Base-by-base conservation (phyloP, 2,888 invertebrate species). In the Monoplex corrugatus region DNA sequence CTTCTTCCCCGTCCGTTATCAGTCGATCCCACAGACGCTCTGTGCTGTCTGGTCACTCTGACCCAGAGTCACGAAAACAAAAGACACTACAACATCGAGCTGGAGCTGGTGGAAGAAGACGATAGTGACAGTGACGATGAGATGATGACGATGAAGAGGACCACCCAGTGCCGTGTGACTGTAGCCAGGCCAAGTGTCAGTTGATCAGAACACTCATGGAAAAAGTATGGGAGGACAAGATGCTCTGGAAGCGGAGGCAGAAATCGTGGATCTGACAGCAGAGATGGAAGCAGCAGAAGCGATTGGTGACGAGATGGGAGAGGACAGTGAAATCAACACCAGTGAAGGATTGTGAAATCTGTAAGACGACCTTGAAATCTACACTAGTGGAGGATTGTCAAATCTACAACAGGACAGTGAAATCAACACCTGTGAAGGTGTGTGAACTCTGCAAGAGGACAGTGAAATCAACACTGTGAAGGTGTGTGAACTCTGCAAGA, bases 1-100 rank as follows among this genome's bases (percentile, higher is more conserved):
- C 98, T 98, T 94, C 96, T 99, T 28, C 97, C 97, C 91, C 97
- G 98, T 92, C 97, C 98, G 57, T 97, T 98, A 84, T 95, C 97
- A 85, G 97, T 98, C 0, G 97, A 97, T 91, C 96, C 97, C 96
- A 98, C 98, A n/a, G 94, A 95, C 45, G 89, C 72, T 19, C 89
- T 95, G 32, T 89, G 89, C 63, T 94, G 94, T 90, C 91, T 89
- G 43, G 85, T 95, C 23, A 92, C 91, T 6, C 91, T 95, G 35
- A 89, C 89, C 1, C 94, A 95, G 85, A 94, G 94, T 89, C 72
- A 85, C 23, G 44, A 13, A 0, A 94, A 94, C 89, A 93, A 93
- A 75, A 89, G 95, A 28, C 93, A 93, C 45, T 95, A 95, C 88
- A 94, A 94, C 83, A 95, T 95, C 57, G 93, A 93, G 3, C 89